These are phyloP conservation scores for Pelagia noctiluca DNA, from an alignment of 30 jellyfish, hydroid and myxozoan species.

Conservation along the genomic window DNA sequence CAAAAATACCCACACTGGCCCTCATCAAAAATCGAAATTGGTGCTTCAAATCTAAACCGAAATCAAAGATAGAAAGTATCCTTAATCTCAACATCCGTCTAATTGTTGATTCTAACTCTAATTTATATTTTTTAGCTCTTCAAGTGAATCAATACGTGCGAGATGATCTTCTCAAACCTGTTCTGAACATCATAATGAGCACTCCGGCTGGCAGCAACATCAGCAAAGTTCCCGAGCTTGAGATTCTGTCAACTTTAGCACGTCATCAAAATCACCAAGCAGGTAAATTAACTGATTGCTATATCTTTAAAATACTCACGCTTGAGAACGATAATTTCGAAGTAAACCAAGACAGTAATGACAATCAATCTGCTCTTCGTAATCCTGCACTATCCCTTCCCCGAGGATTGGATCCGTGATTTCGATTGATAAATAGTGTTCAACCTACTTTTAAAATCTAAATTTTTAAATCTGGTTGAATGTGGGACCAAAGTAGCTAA, in stretches of 20 bases:
- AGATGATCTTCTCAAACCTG: slow-evolving; percentile 62
- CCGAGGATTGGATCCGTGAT: too few relatives aligned
- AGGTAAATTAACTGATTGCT: slow-evolving; percentile 49
- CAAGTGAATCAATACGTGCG: slow-evolving; percentile 52
- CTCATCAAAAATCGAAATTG: too few relatives aligned
- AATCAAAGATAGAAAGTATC: too few relatives aligned
- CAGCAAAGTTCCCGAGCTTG: slow-evolving; percentile 84
- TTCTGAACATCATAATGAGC: slow-evolving; percentile 79
- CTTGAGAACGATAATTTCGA: too few relatives aligned
- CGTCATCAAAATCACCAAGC: slow-evolving; percentile 69
- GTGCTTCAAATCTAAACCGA: too few relatives aligned
- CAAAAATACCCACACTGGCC: too few relatives aligned
- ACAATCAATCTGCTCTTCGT: too few relatives aligned
- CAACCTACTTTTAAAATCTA: too few relatives aligned
- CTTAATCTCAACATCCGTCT: neutral
- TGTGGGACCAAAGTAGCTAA: too few relatives aligned
- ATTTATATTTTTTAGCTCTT: slow-evolving; percentile 34
- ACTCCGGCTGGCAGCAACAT: slow-evolving; percentile 85
- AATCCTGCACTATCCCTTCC: too few relatives aligned
- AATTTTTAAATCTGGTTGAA: too few relatives aligned
- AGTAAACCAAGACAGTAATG: neutral
- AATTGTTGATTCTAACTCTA: neutral
- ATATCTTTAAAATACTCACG: neutral
- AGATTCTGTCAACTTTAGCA: slow-evolving; percentile 78
- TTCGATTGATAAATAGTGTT: too few relatives aligned